Percentiles rank a stretch among this genome's conserved stretches.
Conservation (phyloP, 2,113 vertebrate species). For the Calypte anna region DNA sequence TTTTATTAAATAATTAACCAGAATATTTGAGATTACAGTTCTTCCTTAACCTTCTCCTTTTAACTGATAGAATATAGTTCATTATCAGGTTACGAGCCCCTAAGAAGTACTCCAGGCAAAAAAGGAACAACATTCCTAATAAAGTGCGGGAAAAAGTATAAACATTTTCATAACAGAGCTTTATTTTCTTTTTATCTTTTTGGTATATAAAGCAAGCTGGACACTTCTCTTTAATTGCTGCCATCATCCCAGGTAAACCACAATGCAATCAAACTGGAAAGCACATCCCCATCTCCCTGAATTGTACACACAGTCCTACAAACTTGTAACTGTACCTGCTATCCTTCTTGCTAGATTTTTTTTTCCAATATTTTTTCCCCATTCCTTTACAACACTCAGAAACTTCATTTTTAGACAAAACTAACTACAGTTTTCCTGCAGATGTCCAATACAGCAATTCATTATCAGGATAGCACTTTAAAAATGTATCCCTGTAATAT, state of each 20-base stretch:
- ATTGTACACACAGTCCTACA: neutral
- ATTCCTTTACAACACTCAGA: neutral
- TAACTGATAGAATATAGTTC: neutral
- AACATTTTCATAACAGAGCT: neutral
- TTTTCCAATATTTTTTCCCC: neutral
- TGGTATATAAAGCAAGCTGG: neutral
- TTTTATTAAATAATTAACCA: conserved; percentile 1
- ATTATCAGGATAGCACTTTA: neutral
- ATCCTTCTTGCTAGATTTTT: neutral
- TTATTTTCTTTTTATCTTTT: neutral
- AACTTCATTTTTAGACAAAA: neutral
- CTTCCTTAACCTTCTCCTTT: neutral
- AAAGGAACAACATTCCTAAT: neutral
- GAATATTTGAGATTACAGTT: neutral
- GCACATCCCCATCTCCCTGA: accelerated
- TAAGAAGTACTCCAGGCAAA: neutral
- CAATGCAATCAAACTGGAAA: neutral
- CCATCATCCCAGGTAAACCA: neutral
- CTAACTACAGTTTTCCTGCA: neutral
- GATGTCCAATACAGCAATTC: neutral
- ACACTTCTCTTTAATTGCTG: neutral
- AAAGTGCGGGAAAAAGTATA: neutral
- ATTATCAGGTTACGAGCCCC: neutral
- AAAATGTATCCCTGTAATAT: neutral
- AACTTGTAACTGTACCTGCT: neutral